Base-by-base conservation (phyloP, 2,888 invertebrate genomes). In the Megalurothrips usitatus region DNA sequence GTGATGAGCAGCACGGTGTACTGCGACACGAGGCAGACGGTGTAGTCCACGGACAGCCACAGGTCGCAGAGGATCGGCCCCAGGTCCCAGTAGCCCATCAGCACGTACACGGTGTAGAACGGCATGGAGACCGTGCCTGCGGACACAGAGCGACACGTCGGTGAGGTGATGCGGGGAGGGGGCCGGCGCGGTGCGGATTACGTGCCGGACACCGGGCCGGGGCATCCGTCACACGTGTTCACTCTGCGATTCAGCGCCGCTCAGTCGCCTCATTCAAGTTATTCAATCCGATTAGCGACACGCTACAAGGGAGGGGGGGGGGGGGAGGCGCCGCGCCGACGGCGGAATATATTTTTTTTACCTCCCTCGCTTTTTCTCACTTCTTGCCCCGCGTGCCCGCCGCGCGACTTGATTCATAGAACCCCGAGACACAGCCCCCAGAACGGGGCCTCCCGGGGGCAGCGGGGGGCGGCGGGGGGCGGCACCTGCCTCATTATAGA, bases 1-100 rank as follows among this genome's bases (percentile, higher is more conserved):
- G 99, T 99, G 86, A 99, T 99, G 83, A 99, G 91, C 82, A 99
- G 91, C 23, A 99, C 99, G 0, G 99, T 99, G 88, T 99, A 99
- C 87, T 99, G 99, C 12, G 99, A 99, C 48, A 98, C 98, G 80
- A 99, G 91, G 86, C 99, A 99, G 49, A 99, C 99, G 28, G 99
- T 99, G 89, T 99, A 99, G 89, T 99, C 99, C 80, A 98, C 95
- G 0, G 98, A 97, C 11, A 99, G 91, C 99, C 99, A 99, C 81
- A 99, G 91, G 88, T 99, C 99, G 87, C 99, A 99, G 11, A 98
- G 90, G 82, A 99, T 90, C 47, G 97, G 96, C 19, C 99, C 99
- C 83, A 99, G 91, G 86, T 97, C 95, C 99, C 99, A 99, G 87
- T 95, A 94, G 81, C 97, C 97, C 91, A 96, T 94, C 84, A 99